Conservation (phyloP, 1,140 invertebrate genomes). For the Drosophila erecta region DNA sequence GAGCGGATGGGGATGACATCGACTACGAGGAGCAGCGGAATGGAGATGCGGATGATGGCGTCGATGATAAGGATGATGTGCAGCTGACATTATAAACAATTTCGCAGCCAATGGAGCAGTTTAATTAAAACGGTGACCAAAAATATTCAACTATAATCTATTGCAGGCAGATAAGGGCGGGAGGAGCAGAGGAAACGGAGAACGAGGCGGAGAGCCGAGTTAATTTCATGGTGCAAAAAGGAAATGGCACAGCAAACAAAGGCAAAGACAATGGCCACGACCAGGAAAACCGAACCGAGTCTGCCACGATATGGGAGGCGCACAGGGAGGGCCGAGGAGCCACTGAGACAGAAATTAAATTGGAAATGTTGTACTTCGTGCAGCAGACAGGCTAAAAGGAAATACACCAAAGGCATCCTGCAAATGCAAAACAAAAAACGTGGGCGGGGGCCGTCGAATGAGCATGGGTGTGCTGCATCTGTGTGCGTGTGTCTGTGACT, state of each 20-base stretch:
- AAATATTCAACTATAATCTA: conserved; percentile 69
- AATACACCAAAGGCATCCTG: conserved; percentile 72
- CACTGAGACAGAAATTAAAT: conserved; percentile 77
- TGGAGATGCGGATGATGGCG: conserved; percentile 14
- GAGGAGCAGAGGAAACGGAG: neutral
- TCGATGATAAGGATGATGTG: conserved; percentile 22
- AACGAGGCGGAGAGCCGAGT: conserved; percentile 34
- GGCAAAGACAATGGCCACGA: conserved; percentile 74
- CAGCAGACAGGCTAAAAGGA: conserved; percentile 71
- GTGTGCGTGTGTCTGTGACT: neutral
- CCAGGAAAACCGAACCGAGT: conserved; percentile 43
- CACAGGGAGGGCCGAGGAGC: conserved; percentile 1
- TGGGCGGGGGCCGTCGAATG: neutral
- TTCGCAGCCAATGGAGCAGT: conserved; percentile 57
- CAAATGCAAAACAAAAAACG: conserved; percentile 59
- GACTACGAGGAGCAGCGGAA: conserved; percentile 4
- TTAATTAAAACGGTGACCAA: conserved; percentile 73
- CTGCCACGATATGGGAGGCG: conserved; percentile 16
- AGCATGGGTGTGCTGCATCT: neutral
- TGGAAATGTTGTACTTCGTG: conserved; percentile 74
- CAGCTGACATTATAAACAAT: conserved; percentile 65
- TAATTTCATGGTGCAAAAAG: conserved; percentile 75
- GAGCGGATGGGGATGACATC: conserved; percentile 10
- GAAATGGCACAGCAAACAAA: conserved; percentile 79
- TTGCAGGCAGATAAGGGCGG: conserved; percentile 16